Base-by-base conservation (phyloP, 2,888 invertebrate species). In the Pseudococcus jackbeardsleyi region DNA sequence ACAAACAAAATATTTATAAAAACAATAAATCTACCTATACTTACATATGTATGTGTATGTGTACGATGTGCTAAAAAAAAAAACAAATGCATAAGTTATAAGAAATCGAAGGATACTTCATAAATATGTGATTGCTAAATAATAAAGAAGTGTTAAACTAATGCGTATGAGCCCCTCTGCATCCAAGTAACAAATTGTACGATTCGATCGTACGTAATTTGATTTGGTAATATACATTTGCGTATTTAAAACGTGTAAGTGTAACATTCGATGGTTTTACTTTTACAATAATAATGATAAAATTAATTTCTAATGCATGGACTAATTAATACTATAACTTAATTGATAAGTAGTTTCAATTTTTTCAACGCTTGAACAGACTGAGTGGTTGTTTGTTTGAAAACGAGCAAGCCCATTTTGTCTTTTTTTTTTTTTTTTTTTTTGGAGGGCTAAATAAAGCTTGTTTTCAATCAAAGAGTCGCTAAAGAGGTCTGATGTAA, bases 111-210 rank as follows among this genome's bases (percentile, higher is more conserved):
- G 77, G 68, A 88, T 84, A 50, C 68, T 22, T 39, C 42, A 26
- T 86, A 64, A 64, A 86, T 86, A 89, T 54, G 84, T 19, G 85
- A 86, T 39, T 82, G 72, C 84, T 88, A 86, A 88, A 72, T 68
- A 88, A 68, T 48, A 88, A 88, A 54, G 59, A 89, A 89, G 77
- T 89, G 88, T 88, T 85, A 82, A 88, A 82, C 72, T 88, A 82
- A 85, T 89, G 77, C 88, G 89, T 89, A 89, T 89, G 89, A 89
- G 91, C 91, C 91, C 91, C 91, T 91, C 91, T 91, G 91, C 91
- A 91, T 91, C 91, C 91, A 91, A 91, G 91, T 91, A 91, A 91
- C 91, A 89, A 89, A 89, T 54, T 85, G 88, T 85, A 88, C 89
- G 90, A 90, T 90, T 89, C 90, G 89, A 88, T 89, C 89, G 88